Percentiles rank a stretch among this genome's conserved stretches.
phyloP scores from a whole-genome alignment of 92 coral and sea anemone species.

The Porites cylindrica region DNA sequence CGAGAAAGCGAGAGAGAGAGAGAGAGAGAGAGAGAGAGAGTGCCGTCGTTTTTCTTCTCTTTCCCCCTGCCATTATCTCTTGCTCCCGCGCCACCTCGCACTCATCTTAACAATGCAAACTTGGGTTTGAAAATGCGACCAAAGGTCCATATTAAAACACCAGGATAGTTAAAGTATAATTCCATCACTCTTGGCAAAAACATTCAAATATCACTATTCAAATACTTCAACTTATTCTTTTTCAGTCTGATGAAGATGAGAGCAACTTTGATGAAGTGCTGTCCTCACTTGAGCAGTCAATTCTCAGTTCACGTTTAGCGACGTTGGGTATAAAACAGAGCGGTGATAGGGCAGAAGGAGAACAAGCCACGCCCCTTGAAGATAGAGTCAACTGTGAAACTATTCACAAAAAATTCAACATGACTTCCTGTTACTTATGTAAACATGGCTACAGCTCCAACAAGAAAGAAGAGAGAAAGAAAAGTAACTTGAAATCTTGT shows the following conservation, averaged over 20 bases:
- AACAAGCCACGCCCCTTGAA: constrained; percentile 13
- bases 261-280: constrained; percentile 82
- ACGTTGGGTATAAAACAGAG: constrained; percentile 14
- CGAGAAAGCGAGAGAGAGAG: too few species aligned
- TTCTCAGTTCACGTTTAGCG: constrained; percentile 25
- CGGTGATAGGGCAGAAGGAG: neutral
- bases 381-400: constrained; percentile 9
- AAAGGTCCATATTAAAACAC: too few species aligned
- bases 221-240: neutral
- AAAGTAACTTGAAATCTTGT: constrained; percentile 1
- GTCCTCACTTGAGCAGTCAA: constrained; percentile 67
- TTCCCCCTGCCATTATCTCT: too few species aligned
- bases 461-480: constrained; percentile 30
- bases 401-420: constrained; percentile 35
- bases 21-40: too few species aligned
- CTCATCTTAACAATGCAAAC: too few species aligned
- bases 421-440: constrained; percentile 8
- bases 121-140: too few species aligned
- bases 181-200: too few species aligned
- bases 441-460: neutral
- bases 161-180: too few species aligned
- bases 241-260: constrained; percentile 88
- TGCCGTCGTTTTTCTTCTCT: too few species aligned
- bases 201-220: neutral
- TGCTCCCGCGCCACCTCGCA: too few species aligned